Conservation (phyloP, 2,888 invertebrate species). For the Chymomyza procnemis region DNA sequence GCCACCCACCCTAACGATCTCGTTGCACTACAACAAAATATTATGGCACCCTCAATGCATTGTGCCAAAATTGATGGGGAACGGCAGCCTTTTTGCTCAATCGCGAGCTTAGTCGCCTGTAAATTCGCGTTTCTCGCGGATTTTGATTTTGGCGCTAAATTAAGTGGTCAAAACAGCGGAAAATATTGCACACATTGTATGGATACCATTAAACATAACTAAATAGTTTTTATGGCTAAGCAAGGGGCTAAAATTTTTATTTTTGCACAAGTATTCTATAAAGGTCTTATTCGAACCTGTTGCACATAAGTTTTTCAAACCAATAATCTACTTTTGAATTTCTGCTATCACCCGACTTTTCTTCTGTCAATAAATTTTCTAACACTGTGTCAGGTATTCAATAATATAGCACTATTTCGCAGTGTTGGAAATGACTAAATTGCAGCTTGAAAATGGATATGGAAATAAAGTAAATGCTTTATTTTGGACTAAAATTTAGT, state of each 20-base stretch:
- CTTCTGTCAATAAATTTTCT: too few relatives aligned
- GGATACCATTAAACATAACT: neutral
- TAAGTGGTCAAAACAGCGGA: constrained; percentile 21
- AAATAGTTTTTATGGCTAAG: too few relatives aligned
- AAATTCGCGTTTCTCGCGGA: constrained; percentile 27
- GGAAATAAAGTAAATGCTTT: neutral
- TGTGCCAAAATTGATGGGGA: neutral
- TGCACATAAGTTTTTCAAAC: neutral
- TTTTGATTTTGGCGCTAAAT: neutral
- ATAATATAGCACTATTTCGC: too few relatives aligned
- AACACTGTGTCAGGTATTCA: too few relatives aligned
- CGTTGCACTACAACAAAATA: constrained; percentile 50
- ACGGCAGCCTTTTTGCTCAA: constrained; percentile 9
- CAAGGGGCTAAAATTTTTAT: too few relatives aligned
- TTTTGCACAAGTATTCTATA: too few relatives aligned
- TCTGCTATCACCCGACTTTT: too few relatives aligned
- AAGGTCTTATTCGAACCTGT: too few relatives aligned
- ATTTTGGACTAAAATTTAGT: neutral
- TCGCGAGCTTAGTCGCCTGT: constrained; percentile 35
- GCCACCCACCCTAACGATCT: constrained; percentile 43
- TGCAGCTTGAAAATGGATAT: too few relatives aligned
- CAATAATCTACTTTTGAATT: neutral
- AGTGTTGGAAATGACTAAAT: too few relatives aligned
- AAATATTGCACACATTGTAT: neutral
- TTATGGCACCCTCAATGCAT: constrained; percentile 50